Base-by-base conservation (phyloP, 2,888 invertebrate genomes). In the Physocephala rufipes region DNA sequence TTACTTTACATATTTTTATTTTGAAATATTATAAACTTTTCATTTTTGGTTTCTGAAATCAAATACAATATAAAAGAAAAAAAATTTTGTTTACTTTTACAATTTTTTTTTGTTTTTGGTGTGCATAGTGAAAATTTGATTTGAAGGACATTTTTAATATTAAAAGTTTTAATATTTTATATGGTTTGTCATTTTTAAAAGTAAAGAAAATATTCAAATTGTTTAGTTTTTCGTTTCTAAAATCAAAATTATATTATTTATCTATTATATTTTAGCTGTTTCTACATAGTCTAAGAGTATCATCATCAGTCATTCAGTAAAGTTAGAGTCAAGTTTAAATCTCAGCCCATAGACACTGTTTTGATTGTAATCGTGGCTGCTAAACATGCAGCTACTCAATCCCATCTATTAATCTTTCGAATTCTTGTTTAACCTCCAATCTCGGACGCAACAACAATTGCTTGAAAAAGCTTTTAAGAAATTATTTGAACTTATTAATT, bases 11-110 rank as follows among this genome's bases (percentile, higher is more conserved):
- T 62, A 28, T 21, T 36, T 62, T 59, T 36, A 36, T 53, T 59
- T 71, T 49, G 59, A 21, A n/a, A 47, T 7, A 65, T 65, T 65
- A 49, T 49, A 70, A 69, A 19, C 16, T 69, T 62, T 62, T 49
- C 16, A 49, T 47, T 62, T n/a, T 68, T 69, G 49, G 51, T 62
- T 69, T 49, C 30, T 28, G 47, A 49, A 45, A 61, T 69, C 30
- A 36, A 68, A 61, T 62, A 64, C 47, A 53, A n/a, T 30, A 36
- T n/a, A 45, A 62, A 47, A 58, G 24, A 28, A 47, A n/a, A 70
- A n/a, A n/a, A n/a, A n/a, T n/a, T 28, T 49, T 53, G 26, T 26
- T 66, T 53, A 53, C 51, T 43, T 66, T 66, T 66, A 53, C n/a
- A n/a, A n/a, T n/a, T n/a, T n/a, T 53, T 66, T 66, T 16, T 26